These are phyloP conservation scores for Turritopsis dohrnii DNA, from an alignment of 30 jellyfish, hydroid and myxozoan genomes.

Conservation along the genomic window DNA sequence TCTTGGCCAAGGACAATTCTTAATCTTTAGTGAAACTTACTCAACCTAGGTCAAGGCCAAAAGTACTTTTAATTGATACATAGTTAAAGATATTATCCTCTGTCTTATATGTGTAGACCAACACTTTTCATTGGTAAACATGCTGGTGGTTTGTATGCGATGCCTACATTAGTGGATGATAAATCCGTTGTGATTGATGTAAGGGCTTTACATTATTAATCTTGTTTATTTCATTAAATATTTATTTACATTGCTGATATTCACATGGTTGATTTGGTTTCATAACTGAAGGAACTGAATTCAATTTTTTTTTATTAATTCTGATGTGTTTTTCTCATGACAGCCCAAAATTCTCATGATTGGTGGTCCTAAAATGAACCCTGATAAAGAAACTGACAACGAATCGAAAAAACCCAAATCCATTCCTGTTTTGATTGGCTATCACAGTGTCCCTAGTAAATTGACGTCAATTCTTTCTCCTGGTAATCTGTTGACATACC, in stretches of 20 bases:
- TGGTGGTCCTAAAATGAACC: constrained; percentile 76
- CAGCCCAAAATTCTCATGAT: constrained; percentile 91
- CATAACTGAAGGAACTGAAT: background rate
- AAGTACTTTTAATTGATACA: too few relatives aligned
- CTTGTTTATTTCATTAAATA: too few relatives aligned
- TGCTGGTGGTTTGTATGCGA: constrained; percentile 83
- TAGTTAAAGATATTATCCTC: background rate
- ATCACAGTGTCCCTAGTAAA: constrained; percentile 89
- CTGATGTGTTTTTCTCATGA: background rate
- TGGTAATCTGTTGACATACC: constrained; percentile 56
- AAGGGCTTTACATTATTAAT: too few relatives aligned
- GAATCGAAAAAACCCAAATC: constrained; percentile 49
- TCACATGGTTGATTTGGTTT: too few relatives aligned
- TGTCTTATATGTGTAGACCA: constrained; percentile 69
- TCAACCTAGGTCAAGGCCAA: too few relatives aligned
- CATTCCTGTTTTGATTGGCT: constrained; percentile 90
- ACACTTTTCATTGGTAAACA: constrained; percentile 91
- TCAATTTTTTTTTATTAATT: background rate
- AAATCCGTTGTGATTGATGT: constrained; percentile 84
- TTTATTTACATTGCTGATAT: too few relatives aligned
- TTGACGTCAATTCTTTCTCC: constrained; percentile 66
- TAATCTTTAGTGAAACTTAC: too few relatives aligned
- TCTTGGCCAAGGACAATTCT: too few relatives aligned
- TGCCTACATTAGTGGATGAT: constrained; percentile 96
- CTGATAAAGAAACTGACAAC: constrained; percentile 19